Conservation (phyloP, 2,113 vertebrate species). For the Steatornis caripensis region DNA sequence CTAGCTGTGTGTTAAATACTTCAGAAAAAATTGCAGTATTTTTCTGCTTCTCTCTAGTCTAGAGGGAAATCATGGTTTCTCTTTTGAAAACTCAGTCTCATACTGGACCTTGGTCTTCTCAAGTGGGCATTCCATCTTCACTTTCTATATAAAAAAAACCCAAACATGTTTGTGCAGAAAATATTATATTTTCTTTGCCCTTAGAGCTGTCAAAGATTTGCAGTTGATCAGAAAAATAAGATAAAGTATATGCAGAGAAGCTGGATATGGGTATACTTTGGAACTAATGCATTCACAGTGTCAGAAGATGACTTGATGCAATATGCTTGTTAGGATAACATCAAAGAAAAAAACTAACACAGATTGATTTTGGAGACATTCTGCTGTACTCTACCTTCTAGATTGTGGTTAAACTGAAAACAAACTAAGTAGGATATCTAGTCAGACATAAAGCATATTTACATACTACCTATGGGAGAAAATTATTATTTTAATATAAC, state of each 20-base stretch:
- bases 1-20: neutral
- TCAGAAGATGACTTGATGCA: neutral
- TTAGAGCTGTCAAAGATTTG: neutral
- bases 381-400: neutral
- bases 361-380: neutral
- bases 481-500: neutral
- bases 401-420: neutral
- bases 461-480: neutral
- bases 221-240: neutral
- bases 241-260: neutral
- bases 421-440: neutral
- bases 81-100: neutral
- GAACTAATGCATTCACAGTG: neutral
- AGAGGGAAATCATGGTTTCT: neutral
- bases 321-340: neutral
- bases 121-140: neutral
- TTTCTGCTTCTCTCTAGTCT: neutral
- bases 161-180: neutral
- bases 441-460: neutral
- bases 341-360: neutral
- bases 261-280: neutral
- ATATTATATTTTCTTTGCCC: neutral
- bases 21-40: neutral
- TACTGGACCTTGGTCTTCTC: neutral
- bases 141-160: conserved; percentile 20